A percentile compares a stretch with the other conserved stretches of the same genome.
These are phyloP conservation scores for Callopanchax toddi DNA, from an alignment of 2,113 vertebrate species.

Conservation along the genomic window DNA sequence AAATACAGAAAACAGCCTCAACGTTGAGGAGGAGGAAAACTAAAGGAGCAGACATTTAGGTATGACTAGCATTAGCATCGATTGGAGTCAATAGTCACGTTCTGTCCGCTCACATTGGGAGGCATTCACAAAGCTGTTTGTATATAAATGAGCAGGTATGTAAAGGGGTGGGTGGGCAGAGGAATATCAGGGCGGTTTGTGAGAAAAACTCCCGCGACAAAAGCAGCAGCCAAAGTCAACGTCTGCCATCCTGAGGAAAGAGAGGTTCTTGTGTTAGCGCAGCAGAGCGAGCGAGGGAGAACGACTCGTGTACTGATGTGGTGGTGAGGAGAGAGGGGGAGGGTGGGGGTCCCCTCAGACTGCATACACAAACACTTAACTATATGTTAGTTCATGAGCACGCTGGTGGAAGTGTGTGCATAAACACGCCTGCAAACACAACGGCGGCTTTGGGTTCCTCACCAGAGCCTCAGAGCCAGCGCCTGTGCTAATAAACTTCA, in stretches of 20 bases:
- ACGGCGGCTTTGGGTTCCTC: slow-evolving; percentile 56
- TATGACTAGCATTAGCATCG: slow-evolving; percentile 9
- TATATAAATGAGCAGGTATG: slow-evolving; percentile 50
- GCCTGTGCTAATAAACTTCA: too few species aligned
- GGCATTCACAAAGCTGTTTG: slow-evolving; percentile 70
- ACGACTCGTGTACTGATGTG: slow-evolving; percentile 46
- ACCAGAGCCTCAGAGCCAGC: too few species aligned
- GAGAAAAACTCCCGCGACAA: slow-evolving; percentile 76
- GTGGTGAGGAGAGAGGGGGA: slow-evolving; percentile 18
- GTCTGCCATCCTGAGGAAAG: slow-evolving; percentile 75
- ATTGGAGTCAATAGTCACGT: slow-evolving; percentile 61
- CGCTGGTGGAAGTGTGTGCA: slow-evolving; percentile 63
- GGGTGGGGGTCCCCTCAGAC: slow-evolving; percentile 29
- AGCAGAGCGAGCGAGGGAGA: slow-evolving; percentile 43
- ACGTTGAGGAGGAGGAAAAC: neutral
- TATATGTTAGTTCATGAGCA: slow-evolving; percentile 67
- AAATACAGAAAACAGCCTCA: too few species aligned
- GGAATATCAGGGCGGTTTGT: slow-evolving; percentile 65
- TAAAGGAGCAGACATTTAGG: slow-evolving; percentile 6
- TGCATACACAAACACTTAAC: slow-evolving; percentile 73
- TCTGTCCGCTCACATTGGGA: slow-evolving; percentile 72
- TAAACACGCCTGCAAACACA: slow-evolving; percentile 64
- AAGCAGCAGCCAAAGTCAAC: slow-evolving; percentile 82
- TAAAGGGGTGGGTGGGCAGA: slow-evolving; percentile 61
- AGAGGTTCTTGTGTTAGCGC: slow-evolving; percentile 66